A percentile compares a stretch with the other conserved stretches of the same genome.
These are phyloP conservation scores for Penaeus vannamei DNA, from an alignment of 1,140 invertebrate genomes.

Conservation along the genomic window DNA sequence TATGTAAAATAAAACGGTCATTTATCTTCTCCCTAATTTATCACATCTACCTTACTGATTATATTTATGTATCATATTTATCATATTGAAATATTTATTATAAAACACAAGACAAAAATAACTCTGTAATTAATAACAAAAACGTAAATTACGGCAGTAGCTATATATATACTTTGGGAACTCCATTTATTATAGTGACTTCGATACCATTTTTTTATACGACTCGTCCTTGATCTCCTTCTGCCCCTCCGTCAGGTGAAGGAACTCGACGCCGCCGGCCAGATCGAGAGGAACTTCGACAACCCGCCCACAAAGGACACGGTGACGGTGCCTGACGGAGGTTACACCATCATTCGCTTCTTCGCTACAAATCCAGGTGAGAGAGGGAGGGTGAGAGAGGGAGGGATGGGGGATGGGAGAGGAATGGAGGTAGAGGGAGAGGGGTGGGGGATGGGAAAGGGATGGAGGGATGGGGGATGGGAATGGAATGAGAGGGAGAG, in stretches of 20 bases:
- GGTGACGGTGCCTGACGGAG: conserved; percentile 91
- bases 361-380: conserved; percentile 90
- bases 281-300: conserved; percentile 81
- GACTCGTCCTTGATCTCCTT: background rate
- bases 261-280: conserved; percentile 73
- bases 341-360: conserved; percentile 91
- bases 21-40: no score
- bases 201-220: background rate
- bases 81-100: no score
- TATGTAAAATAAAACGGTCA: no score
- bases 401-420: background rate
- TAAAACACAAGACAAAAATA: no score
- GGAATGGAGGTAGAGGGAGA: no score
- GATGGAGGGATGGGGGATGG: background rate
- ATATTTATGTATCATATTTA: no score
- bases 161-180: no score
- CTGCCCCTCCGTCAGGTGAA: conserved; percentile 36
- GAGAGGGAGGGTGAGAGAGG: background rate
- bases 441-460: background rate
- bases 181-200: no score
- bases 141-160: no score
- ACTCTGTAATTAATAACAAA: no score
- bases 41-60: no score
- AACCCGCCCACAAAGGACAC: conserved; percentile 89
- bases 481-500: background rate